phyloP scores from a whole-genome alignment of 2,888 invertebrate species.

The Parnassius glacialis region DNA sequence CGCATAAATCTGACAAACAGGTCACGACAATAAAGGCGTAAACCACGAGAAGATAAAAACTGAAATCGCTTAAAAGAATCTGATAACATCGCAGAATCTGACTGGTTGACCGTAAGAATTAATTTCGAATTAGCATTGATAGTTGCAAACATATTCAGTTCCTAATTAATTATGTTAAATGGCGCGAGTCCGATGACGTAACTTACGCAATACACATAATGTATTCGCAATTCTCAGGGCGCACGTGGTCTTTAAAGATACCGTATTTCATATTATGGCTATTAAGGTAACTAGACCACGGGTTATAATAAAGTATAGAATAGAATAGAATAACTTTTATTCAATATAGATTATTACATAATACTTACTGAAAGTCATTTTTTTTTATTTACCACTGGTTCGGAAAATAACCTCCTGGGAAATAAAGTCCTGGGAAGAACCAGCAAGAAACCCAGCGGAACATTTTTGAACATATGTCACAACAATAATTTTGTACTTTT shows the following conservation, averaged over 20 bases:
- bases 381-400: no score
- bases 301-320: not conserved
- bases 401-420: no score
- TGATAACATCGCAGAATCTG: not conserved
- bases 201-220: slow-evolving; percentile 7
- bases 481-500: no score
- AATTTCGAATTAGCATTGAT: slow-evolving; percentile 19
- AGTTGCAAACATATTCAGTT: slow-evolving; percentile 10
- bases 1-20: no score
- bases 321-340: no score
- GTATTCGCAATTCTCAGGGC: not conserved
- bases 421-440: no score
- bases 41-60: not conserved
- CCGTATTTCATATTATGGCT: not conserved
- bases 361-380: no score
- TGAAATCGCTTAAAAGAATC: not conserved
- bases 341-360: no score
- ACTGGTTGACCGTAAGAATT: slow-evolving; percentile 8
- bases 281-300: not conserved
- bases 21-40: no score
- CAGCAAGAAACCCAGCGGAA: no score
- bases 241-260: slow-evolving; percentile 7
- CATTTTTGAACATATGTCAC: no score
- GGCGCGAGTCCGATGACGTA: not conserved
- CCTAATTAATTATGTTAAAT: slow-evolving; percentile 24